Conservation (phyloP, 2,113 vertebrate genomes). For the Podarcis cretensis region DNA sequence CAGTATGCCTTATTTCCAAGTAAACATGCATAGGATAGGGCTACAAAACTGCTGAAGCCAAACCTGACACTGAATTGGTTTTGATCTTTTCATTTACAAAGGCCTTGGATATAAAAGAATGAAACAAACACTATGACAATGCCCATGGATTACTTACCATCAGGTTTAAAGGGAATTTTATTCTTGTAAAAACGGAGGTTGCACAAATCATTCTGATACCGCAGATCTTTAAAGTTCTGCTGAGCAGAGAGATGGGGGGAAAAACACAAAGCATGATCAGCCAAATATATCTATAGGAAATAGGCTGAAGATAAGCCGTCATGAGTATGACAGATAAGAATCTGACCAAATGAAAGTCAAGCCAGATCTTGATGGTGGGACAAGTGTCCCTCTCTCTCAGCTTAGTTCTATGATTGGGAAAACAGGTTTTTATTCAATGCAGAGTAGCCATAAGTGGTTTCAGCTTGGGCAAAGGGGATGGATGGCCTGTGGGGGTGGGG, state of each 20-base stretch:
- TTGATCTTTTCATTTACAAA: background rate
- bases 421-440: too few species aligned
- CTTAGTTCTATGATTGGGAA: background rate
- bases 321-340: background rate
- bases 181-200: slow-evolving; percentile 98
- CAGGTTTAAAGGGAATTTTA: slow-evolving; percentile 95
- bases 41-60: background rate
- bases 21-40: background rate
- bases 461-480: background rate
- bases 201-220: slow-evolving; percentile 90
- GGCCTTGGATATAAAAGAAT: background rate
- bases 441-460: background rate
- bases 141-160: slow-evolving; percentile 82
- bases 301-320: background rate
- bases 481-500: too few species aligned
- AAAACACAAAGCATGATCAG: slow-evolving; percentile 34
- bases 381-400: background rate
- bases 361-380: background rate
- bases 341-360: background rate
- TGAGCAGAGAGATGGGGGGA: slow-evolving; percentile 66
- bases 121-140: background rate
- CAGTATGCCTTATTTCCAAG: background rate
- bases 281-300: slow-evolving; percentile 21
- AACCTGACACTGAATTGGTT: background rate
- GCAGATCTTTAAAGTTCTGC: slow-evolving; percentile 92